A percentile compares a stretch with the other conserved stretches of the same genome.
Evolutionary conservation across 37 sponge, comb jelly and placozoan species (phyloP).

Genomic region (Dysidea cf. avara): DNA sequence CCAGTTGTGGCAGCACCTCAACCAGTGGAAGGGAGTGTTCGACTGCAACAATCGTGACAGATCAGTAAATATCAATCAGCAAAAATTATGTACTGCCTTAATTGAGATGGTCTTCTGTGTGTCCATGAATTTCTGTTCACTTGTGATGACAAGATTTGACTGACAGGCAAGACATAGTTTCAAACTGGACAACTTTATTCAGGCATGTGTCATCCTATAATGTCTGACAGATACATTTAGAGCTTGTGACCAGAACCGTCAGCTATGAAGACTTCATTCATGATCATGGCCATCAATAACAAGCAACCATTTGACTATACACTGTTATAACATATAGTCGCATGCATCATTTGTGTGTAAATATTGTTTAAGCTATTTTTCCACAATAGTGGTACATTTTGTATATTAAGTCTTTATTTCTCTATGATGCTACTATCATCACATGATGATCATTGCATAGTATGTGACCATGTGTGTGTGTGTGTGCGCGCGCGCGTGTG

Average conservation of each 20-base stretch:
- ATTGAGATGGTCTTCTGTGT: constrained; percentile 83
- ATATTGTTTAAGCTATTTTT: too few species aligned
- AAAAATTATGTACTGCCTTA: constrained; percentile 76
- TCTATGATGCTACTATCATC: too few species aligned
- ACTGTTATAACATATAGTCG: too few species aligned
- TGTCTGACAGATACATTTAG: constrained; percentile 75
- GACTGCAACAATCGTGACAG: constrained; percentile 74
- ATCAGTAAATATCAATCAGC: constrained; percentile 73
- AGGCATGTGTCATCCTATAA: constrained; percentile 77
- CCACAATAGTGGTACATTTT: too few species aligned
- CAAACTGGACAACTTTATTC: constrained; percentile 86
- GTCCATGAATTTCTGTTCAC: constrained; percentile 45
- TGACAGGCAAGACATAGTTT: constrained; percentile 22
- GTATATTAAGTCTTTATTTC: too few species aligned
- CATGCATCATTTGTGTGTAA: too few species aligned
- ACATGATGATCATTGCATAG: too few species aligned
- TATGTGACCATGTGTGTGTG: too few species aligned
- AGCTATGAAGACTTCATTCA: constrained; percentile 88
- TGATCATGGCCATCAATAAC: constrained; percentile 80
- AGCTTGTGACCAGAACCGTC: constrained; percentile 70
- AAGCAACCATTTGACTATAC: constrained; percentile 9
- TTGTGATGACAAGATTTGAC: constrained; percentile 68
- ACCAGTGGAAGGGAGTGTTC: constrained; percentile 78
- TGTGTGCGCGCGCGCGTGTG: too few species aligned
- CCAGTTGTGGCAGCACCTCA: constrained; percentile 72